phyloP scores from a whole-genome alignment of 2,113 vertebrate species.

The Percina caprodes region DNA sequence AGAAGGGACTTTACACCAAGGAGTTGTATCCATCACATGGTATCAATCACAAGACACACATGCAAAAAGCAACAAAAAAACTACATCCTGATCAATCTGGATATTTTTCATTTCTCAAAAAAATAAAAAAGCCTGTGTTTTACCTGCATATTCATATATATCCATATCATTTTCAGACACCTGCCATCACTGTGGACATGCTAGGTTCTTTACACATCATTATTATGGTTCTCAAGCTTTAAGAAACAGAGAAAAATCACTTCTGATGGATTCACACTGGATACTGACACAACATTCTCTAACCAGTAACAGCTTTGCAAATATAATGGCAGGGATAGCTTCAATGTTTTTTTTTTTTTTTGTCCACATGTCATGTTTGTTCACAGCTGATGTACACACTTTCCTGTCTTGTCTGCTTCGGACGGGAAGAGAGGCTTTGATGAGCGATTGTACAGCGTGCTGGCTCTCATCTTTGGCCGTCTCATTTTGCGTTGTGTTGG shows the following conservation, averaged over 20 bases:
- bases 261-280: slow-evolving; percentile 50
- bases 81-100: slow-evolving; percentile 33
- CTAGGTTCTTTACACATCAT: slow-evolving; percentile 27
- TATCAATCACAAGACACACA: slow-evolving; percentile 68
- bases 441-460: slow-evolving; percentile 54
- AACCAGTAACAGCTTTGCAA: slow-evolving; percentile 28
- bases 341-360: slow-evolving; percentile 23
- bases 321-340: slow-evolving; percentile 37
- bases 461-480: slow-evolving; percentile 1
- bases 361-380: slow-evolving; percentile 40
- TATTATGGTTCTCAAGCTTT: slow-evolving; percentile 30
- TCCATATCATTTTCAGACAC: slow-evolving; percentile 20
- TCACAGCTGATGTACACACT: slow-evolving; percentile 44
- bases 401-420: slow-evolving; percentile 43
- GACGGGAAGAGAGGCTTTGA: slow-evolving; percentile 49
- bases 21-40: slow-evolving; percentile 54
- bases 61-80: slow-evolving; percentile 51
- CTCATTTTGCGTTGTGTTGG: slow-evolving; percentile 88
- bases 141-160: slow-evolving; percentile 40
- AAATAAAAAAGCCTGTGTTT: slow-evolving; percentile 13
- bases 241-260: slow-evolving; percentile 36
- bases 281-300: slow-evolving; percentile 35
- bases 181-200: slow-evolving; percentile 35
- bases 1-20: slow-evolving; percentile 48
- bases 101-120: slow-evolving; percentile 9